These are phyloP conservation scores for Vespertilio murinus DNA, from an alignment of 2,797 vertebrate species.

Conservation along the genomic window DNA sequence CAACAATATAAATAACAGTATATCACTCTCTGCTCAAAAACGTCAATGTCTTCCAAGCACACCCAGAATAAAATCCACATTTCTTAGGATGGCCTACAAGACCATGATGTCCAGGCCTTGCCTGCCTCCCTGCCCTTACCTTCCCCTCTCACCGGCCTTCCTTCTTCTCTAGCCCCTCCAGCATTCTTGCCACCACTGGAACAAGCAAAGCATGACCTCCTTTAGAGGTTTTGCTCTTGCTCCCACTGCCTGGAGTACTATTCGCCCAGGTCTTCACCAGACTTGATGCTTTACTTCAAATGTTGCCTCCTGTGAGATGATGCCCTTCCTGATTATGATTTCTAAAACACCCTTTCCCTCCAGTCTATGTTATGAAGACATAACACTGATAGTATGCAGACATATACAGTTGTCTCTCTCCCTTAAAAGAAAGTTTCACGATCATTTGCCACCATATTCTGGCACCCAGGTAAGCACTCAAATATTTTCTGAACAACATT, in stretches of 20 bases:
- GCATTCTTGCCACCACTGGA: not conserved
- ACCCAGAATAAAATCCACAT: conserved; percentile 18
- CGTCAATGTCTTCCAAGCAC: not conserved
- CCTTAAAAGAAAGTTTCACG: not conserved
- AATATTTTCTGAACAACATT: not conserved
- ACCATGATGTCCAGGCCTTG: not conserved
- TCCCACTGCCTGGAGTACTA: not conserved
- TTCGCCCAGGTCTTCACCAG: not conserved
- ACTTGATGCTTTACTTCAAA: not conserved
- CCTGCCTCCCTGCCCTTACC: not conserved
- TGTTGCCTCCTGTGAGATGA: not conserved
- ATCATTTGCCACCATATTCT: conserved; percentile 4
- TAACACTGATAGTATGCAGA: not conserved
- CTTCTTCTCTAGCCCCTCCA: not conserved
- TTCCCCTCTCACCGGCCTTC: not conserved
- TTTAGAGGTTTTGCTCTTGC: not conserved
- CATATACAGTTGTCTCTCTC: not conserved
- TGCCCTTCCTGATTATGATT: not conserved
- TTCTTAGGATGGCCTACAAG: not conserved
- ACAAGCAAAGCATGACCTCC: not conserved
- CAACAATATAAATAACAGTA: not conserved
- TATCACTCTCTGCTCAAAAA: not conserved
- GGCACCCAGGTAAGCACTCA: not conserved
- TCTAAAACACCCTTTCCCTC: not conserved
- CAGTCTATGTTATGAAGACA: not conserved